These are phyloP conservation scores for Drosophila testacea DNA, from an alignment of 2,888 invertebrate genomes.

Conservation along the genomic window DNA sequence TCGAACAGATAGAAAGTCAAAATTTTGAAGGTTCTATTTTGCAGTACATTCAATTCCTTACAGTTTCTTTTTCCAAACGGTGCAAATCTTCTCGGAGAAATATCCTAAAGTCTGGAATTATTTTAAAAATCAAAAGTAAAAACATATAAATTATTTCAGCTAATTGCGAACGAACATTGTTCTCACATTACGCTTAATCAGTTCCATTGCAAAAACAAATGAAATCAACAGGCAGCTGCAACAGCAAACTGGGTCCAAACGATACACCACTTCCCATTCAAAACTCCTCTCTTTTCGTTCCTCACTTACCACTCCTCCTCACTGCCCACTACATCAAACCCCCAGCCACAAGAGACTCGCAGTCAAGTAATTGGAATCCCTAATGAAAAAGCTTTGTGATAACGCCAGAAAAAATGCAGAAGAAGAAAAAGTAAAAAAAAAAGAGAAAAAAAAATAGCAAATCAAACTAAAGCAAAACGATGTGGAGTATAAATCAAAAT, in stretches of 20 bases:
- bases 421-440: slow-evolving; percentile 4
- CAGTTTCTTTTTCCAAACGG: too few species aligned
- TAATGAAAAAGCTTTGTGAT: slow-evolving; percentile 60
- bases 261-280: neutral
- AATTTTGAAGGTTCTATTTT: too few species aligned
- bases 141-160: neutral
- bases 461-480: slow-evolving; percentile 51
- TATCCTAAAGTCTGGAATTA: neutral
- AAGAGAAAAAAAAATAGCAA: slow-evolving; percentile 27
- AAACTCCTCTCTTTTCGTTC: neutral
- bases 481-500: slow-evolving; percentile 55
- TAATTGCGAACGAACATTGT: slow-evolving; percentile 14
- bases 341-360: slow-evolving; percentile 4
- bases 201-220: slow-evolving; percentile 48
- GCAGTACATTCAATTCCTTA: too few species aligned
- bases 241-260: slow-evolving; percentile 15
- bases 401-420: slow-evolving; percentile 32
- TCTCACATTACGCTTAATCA: slow-evolving; percentile 74
- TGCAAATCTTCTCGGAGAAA: too few species aligned
- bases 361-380: slow-evolving; percentile 67
- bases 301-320: neutral
- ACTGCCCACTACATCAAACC: neutral
- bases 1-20: too few species aligned
- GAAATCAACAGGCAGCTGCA: slow-evolving; percentile 55
- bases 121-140: slow-evolving; percentile 2